phyloP scores from a whole-genome alignment of 2,797 vertebrate genomes.

The Sebastes taczanowskii region DNA sequence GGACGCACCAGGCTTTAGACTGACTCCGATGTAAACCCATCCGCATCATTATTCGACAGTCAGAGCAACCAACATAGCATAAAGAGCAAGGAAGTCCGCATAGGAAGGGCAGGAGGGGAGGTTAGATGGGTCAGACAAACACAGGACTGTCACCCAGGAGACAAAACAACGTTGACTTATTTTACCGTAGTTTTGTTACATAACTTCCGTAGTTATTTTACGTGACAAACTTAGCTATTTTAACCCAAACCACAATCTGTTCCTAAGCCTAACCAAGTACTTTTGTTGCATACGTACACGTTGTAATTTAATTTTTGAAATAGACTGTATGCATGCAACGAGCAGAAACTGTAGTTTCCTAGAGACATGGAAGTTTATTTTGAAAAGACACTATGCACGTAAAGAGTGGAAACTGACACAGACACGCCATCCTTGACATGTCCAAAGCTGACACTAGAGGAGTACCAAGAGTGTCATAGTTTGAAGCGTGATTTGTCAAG shows the following conservation, averaged over 20 bases:
- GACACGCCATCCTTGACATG: neutral
- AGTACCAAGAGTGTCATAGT: accelerated
- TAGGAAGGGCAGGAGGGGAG: neutral
- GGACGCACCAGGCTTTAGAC: neutral
- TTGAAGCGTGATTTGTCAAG: neutral
- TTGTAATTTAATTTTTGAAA: neutral
- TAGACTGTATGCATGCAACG: neutral
- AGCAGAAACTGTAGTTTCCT: neutral
- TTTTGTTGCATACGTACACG: neutral
- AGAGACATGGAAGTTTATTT: neutral
- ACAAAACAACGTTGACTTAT: neutral
- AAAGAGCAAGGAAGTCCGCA: neutral
- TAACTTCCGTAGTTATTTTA: neutral
- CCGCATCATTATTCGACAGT: neutral
- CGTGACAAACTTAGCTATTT: neutral
- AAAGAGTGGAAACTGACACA: neutral
- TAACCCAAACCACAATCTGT: neutral
- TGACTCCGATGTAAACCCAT: neutral
- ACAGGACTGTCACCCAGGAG: neutral
- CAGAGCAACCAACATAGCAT: neutral
- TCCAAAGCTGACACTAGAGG: neutral
- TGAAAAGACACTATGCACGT: neutral
- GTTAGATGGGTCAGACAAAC: neutral
- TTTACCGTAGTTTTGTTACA: neutral
- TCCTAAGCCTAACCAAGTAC: neutral